Evolutionary conservation across 2,113 vertebrate species (phyloP), one percentile per base, ranked within the genome.

Genomic region (Gymnorhina tibicen): DNA sequence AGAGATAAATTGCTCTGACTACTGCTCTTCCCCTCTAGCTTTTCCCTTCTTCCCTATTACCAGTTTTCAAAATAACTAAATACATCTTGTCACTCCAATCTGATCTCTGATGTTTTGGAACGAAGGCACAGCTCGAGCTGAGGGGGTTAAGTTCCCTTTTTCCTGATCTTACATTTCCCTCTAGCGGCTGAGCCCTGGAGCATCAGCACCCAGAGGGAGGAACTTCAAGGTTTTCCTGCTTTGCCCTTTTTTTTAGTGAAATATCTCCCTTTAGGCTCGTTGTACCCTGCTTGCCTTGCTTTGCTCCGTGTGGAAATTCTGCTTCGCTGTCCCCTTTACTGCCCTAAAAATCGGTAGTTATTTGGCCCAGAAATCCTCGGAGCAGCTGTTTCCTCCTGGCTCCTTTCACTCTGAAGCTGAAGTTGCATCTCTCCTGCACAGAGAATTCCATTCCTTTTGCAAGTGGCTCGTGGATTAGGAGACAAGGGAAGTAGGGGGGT

Each of bases 161-260:
- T 24, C 53, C 41, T 95, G 67, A 59, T 93, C 85, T 72, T 64
- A 17, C 37, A 72, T 91, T 96, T 81, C 95, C 96, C 96, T 95
- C 96, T 97, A 95, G 95, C 68, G 96, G 95, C 86, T 75, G 73
- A 90, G 59, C 28, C 52, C 53, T 91, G 17, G 7, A 88, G 75
- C 67, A 13, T 27, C 89, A 72, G 53, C 53, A n/a, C 41, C n/a
- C 74, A 8, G 44, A 49, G 46, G 30, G 13, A 70, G 33, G 10
- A 63, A 53, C 6, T 13, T 2, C 5, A 15, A 69, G 5, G 3
- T 50, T 88, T 74, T 39, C 13, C 15, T 28, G 11, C 18, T 11
- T 28, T 50, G 30, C 4, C 32, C 19, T 47, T 33, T 33, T 42
- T 49, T 37, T 9, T 6, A 62, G 17, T n/a, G 10, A 72, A 82